Percentiles rank a stretch among this genome's conserved stretches.
Evolutionary conservation across 37 sponge, comb jelly and placozoan species (phyloP).

Genomic region (Beroe forskalii): DNA sequence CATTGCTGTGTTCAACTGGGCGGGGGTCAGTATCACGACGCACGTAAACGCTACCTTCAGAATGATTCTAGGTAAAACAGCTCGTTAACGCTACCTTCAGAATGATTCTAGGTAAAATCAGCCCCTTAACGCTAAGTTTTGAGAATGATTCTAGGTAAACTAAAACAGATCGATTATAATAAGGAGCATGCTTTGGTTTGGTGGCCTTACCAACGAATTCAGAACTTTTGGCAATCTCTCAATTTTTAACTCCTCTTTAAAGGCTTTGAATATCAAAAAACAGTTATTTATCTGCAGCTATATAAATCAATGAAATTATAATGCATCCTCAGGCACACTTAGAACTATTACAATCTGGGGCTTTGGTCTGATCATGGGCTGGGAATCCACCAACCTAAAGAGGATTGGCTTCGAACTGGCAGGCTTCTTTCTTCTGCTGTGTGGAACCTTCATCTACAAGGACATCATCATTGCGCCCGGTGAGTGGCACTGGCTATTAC

Average conservation of each 20-base stretch:
- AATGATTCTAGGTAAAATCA: constrained; percentile 84
- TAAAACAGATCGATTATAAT: too few species aligned
- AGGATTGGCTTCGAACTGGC: constrained; percentile 73
- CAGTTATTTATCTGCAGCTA: too few species aligned
- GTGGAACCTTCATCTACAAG: constrained; percentile 89
- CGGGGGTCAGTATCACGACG: constrained; percentile 89
- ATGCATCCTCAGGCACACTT: constrained; percentile 74
- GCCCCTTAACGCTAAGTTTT: constrained; percentile 83
- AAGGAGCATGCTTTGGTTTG: too few species aligned
- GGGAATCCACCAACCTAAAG: constrained; percentile 80
- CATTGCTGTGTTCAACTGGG: constrained; percentile 95
- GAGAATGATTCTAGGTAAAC: too few species aligned
- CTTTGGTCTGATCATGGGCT: constrained; percentile 77
- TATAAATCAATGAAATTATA: too few species aligned
- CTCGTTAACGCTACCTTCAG: constrained; percentile 88
- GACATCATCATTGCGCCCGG: constrained; percentile 77
- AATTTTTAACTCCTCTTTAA: too few species aligned
- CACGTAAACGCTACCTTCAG: constrained; percentile 88
- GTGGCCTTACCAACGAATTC: too few species aligned
- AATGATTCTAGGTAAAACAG: constrained; percentile 82
- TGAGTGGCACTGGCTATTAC: too few species aligned
- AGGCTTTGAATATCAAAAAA: too few species aligned
- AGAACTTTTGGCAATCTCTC: too few species aligned
- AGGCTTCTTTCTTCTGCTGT: constrained; percentile 80
- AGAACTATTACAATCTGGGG: constrained; percentile 93